These are phyloP conservation scores for Craniophora ligustri DNA, from an alignment of 2,888 invertebrate species.

Conservation along the genomic window DNA sequence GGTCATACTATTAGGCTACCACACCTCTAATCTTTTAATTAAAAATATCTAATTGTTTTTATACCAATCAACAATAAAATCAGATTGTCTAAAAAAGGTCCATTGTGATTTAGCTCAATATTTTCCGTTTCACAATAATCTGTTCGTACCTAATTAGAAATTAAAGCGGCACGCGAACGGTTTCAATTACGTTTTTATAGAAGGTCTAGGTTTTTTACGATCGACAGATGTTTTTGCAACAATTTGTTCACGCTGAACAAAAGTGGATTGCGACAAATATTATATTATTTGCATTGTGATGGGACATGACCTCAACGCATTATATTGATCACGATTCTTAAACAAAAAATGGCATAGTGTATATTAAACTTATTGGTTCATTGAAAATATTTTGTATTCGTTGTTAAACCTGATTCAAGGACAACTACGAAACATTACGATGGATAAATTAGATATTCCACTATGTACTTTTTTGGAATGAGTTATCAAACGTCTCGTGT, in stretches of 20 bases:
- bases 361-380: not conserved
- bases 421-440: too few relatives aligned
- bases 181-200: constrained; percentile 50
- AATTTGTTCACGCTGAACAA: constrained; percentile 18
- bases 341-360: not conserved
- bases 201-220: constrained; percentile 51
- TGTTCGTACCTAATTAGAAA: constrained; percentile 57
- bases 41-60: too few relatives aligned
- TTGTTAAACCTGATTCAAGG: too few relatives aligned
- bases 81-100: not conserved
- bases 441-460: too few relatives aligned
- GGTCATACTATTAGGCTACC: too few relatives aligned
- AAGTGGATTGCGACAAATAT: constrained; percentile 33
- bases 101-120: constrained; percentile 15
- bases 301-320: constrained; percentile 12
- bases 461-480: too few relatives aligned
- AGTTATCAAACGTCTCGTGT: too few relatives aligned
- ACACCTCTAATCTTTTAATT: too few relatives aligned
- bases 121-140: constrained; percentile 47
- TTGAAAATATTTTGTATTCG: too few relatives aligned
- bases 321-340: constrained; percentile 15
- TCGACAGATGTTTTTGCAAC: constrained; percentile 43
- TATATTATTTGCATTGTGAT: constrained; percentile 28
- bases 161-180: constrained; percentile 50
- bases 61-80: too few relatives aligned